Evolutionary conservation across 2,888 invertebrate species (phyloP).

Genomic region (Epinotia brunnichana): DNA sequence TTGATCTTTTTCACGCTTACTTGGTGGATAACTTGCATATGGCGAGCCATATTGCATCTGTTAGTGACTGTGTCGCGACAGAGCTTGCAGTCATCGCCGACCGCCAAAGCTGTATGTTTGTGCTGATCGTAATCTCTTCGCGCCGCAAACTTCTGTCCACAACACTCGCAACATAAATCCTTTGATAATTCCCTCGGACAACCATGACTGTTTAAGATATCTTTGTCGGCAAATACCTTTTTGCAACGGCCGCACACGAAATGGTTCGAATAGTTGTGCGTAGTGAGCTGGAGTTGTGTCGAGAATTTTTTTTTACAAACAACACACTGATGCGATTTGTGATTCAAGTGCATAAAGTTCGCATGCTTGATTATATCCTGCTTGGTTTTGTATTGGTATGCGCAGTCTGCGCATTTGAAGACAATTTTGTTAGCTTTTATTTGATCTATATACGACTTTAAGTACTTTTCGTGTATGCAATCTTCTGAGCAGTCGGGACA

Average conservation of each 20-base stretch:
- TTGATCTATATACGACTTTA: slow-evolving; percentile 26
- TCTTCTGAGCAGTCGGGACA: slow-evolving; percentile 25
- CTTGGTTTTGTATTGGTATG: slow-evolving; percentile 26
- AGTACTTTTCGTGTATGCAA: slow-evolving; percentile 32
- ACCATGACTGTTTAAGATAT: slow-evolving; percentile 1
- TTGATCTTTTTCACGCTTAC: slow-evolving; percentile 11
- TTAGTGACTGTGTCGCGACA: slow-evolving; percentile 15
- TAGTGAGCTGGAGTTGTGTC: slow-evolving; percentile 15
- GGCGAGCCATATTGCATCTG: slow-evolving; percentile 35
- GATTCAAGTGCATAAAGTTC: slow-evolving; percentile 27
- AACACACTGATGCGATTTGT: slow-evolving; percentile 25
- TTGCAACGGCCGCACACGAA: slow-evolving; percentile 25
- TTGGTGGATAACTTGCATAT: slow-evolving; percentile 33
- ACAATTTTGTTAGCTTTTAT: slow-evolving; percentile 16
- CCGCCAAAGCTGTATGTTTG: slow-evolving; percentile 20
- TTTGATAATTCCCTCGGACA: not conserved
- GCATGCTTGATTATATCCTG: slow-evolving; percentile 34
- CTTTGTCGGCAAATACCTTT: slow-evolving; percentile 27
- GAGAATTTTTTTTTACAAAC: slow-evolving; percentile 23
- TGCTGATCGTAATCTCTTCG: slow-evolving; percentile 14
- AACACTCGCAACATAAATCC: slow-evolving; percentile 20
- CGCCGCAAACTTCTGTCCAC: slow-evolving; percentile 17
- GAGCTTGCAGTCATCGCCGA: not conserved
- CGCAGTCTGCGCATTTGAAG: slow-evolving; percentile 30
- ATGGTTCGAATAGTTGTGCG: slow-evolving; percentile 18